A percentile compares a stretch with the other conserved stretches of the same genome.
Evolutionary conservation across 2,797 vertebrate genomes (phyloP).

Genomic region (Sebastes itinus): DNA sequence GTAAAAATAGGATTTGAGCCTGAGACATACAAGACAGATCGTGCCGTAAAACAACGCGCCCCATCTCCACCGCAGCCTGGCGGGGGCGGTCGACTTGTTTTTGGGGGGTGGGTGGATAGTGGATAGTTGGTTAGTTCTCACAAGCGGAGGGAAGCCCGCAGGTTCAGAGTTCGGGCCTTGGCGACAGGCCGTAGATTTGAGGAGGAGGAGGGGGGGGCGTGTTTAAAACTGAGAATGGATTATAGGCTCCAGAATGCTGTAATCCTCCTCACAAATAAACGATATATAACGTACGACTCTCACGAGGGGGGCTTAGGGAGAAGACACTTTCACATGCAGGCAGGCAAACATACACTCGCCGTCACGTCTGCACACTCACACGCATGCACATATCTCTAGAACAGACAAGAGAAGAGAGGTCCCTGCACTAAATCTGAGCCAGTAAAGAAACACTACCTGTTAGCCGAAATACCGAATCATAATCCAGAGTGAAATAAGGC

Average conservation of each 20-base stretch:
- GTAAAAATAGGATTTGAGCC: slow-evolving; percentile 91
- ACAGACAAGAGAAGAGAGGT: background rate
- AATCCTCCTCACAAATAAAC: slow-evolving; percentile 75
- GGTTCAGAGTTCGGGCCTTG: slow-evolving; percentile 80
- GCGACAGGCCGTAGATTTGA: slow-evolving; percentile 85
- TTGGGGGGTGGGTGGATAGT: slow-evolving; percentile 34
- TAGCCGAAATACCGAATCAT: background rate
- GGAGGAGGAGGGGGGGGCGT: slow-evolving; percentile 71
- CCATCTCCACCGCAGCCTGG: slow-evolving; percentile 81
- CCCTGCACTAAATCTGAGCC: background rate
- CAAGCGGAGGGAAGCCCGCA: slow-evolving; percentile 70
- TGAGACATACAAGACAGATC: slow-evolving; percentile 83
- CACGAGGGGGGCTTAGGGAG: slow-evolving; percentile 39
- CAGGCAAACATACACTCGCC: background rate
- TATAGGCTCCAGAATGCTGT: slow-evolving; percentile 70
- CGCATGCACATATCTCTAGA: background rate
- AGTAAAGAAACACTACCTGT: background rate
- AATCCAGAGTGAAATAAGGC: slow-evolving; percentile 13
- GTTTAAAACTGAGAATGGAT: slow-evolving; percentile 87
- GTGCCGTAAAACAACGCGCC: slow-evolving; percentile 87
- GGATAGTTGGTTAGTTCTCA: slow-evolving; percentile 47
- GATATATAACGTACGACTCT: slow-evolving; percentile 58
- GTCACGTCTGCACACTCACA: background rate
- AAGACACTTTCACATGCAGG: slow-evolving; percentile 45
- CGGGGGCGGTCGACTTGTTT: slow-evolving; percentile 54